Evolutionary conservation across 2,797 vertebrate species (phyloP).

Genomic region (Oreochromis mossambicus): DNA sequence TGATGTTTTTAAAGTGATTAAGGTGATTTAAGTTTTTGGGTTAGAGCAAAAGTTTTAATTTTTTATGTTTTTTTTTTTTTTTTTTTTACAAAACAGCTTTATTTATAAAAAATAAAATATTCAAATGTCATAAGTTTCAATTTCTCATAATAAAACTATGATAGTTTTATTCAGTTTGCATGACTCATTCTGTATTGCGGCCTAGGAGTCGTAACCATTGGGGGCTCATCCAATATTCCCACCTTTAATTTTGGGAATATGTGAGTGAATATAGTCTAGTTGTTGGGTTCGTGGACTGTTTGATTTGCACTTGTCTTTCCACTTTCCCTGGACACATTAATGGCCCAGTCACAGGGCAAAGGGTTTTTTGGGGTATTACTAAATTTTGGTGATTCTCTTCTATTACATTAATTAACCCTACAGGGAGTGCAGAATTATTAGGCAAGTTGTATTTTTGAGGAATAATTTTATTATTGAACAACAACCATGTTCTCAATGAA

Average conservation of each 20-base stretch:
- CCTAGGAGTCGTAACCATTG: neutral
- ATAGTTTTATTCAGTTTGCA: neutral
- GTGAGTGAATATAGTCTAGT: neutral
- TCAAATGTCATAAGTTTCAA: neutral
- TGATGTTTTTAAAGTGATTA: neutral
- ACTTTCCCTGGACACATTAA: neutral
- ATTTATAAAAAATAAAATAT: neutral
- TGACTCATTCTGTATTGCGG: neutral
- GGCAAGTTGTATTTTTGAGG: too few relatives aligned
- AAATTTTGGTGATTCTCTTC: neutral
- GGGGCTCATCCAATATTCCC: neutral
- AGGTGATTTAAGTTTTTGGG: neutral
- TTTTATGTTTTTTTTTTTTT: rapidly evolving
- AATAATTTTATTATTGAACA: too few relatives aligned
- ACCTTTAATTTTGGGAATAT: neutral
- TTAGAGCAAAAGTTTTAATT: rapidly evolving
- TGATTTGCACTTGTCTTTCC: neutral
- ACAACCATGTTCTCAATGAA: too few relatives aligned
- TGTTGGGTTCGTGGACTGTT: neutral
- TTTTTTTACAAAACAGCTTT: rapidly evolving
- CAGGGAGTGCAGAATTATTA: too few relatives aligned
- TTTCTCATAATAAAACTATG: neutral
- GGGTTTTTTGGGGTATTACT: neutral
- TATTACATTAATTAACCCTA: neutral
- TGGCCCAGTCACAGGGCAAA: neutral